These are phyloP conservation scores for Oriolus oriolus DNA, from an alignment of 2,113 vertebrate species.

Conservation along the genomic window DNA sequence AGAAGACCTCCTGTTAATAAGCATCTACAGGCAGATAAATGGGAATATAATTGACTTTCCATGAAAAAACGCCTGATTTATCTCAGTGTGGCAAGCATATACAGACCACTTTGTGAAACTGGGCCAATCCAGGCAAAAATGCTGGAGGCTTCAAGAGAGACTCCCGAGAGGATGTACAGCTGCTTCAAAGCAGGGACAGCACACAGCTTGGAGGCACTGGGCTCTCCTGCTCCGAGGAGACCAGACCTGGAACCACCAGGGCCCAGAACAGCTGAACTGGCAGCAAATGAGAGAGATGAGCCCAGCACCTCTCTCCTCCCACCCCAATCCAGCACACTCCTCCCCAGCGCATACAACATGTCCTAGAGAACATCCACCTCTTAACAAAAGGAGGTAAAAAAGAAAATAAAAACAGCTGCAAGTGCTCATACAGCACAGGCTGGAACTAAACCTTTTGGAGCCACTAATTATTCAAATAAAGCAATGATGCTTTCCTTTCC, in stretches of 20 bases:
- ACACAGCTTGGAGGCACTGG: neutral
- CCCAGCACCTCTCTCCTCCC: neutral
- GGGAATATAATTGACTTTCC: neutral
- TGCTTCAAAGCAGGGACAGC: neutral
- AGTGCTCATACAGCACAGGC: neutral
- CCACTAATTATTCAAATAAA: neutral
- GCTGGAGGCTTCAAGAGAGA: neutral
- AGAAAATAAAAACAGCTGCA: neutral
- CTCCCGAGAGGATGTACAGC: neutral
- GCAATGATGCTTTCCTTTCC: neutral
- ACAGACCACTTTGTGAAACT: neutral
- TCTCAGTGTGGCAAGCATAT: neutral
- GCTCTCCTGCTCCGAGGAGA: neutral
- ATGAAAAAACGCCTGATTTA: neutral
- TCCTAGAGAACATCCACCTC: neutral
- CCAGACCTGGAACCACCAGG: neutral
- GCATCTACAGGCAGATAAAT: neutral
- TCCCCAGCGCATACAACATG: accelerated
- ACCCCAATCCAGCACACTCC: neutral
- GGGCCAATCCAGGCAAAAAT: neutral
- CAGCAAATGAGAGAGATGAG: neutral
- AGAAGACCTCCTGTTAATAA: neutral
- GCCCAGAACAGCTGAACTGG: neutral
- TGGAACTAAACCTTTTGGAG: neutral
- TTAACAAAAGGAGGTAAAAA: neutral